These are phyloP conservation scores for Aplysina aerophoba DNA, from an alignment of 37 sponge, comb jelly and placozoan species.

Conservation along the genomic window DNA sequence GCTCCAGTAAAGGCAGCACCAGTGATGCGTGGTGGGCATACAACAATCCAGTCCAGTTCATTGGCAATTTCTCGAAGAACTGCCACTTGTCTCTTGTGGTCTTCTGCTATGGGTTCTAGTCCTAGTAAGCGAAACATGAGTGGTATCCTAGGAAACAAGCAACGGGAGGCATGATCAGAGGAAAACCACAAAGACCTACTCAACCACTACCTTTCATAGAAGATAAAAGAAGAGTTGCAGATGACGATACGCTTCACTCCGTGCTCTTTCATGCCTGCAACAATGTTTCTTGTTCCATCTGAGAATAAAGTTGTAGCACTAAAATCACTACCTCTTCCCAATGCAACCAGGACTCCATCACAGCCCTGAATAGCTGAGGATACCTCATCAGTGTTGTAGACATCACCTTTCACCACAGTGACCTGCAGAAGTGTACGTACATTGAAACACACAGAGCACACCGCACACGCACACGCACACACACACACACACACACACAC, in stretches of 20 bases:
- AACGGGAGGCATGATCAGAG: no score
- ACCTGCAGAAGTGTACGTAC: no score
- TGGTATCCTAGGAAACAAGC: slow-evolving; percentile 6
- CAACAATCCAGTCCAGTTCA: slow-evolving; percentile 9
- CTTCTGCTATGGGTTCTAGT: not conserved
- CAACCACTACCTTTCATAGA: not conserved
- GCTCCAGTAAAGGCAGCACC: slow-evolving; percentile 1
- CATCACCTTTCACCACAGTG: slow-evolving; percentile 12
- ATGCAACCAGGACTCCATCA: not conserved
- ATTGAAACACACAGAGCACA: no score
- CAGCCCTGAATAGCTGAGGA: not conserved
- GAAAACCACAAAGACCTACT: no score
- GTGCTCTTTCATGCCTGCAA: slow-evolving; percentile 19
- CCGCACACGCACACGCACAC: no score
- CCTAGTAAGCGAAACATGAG: not conserved
- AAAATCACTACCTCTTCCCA: not conserved
- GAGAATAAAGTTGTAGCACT: not conserved
- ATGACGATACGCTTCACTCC: not conserved
- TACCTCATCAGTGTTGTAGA: not conserved
- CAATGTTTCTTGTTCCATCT: not conserved
- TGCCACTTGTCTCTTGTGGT: not conserved
- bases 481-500: no score
- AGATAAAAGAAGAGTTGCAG: not conserved
- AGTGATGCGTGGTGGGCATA: slow-evolving; percentile 7
- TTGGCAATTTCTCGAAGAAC: not conserved